Base-by-base conservation (phyloP, 2,888 invertebrate genomes). In the Eubasilissa splendida region DNA sequence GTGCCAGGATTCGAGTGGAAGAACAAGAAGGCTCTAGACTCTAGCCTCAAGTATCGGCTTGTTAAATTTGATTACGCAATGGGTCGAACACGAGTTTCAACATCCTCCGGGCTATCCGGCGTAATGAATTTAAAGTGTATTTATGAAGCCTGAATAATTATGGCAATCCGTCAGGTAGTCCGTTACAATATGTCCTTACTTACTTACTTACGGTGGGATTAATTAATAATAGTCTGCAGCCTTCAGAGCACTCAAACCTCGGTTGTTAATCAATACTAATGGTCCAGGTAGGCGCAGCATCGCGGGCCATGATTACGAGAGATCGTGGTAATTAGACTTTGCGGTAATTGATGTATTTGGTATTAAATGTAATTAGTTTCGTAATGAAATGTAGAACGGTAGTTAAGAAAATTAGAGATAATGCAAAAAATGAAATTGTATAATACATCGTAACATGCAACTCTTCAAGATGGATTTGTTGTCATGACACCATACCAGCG, bases 101-200 rank as follows among this genome's bases (percentile, higher is more conserved):
- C 63, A 63, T 33, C 5, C 33, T 10, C 63, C 42, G 12, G 33
- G 42, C 33, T 4, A 42, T 42, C 42, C 42, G 63, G 11, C 10
- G 63, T 63, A 68, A 68, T 68, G 33, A 68, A 68, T 68, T 52
- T 50, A 50, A 68, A 68, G 68, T 52, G 14, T 52, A 68, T 50
- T 68, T 52, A 68, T 68, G 63, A 68, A 68, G 52, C n/a, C 12
- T 68, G 68, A 68, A 68, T 50, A 68, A 68, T 68, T 33, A 68
- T 68, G 14, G 52, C 50, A 68, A 68, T 68, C 68, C 50, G 68
- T 68, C 68, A 68, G 50, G 8, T 68, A 50, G 14, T 68, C 68
- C 50, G 14, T 42, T 52, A 68, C 3, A 14, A 68, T 68, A 68
- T 68, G 68, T 68, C 68, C 68, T 68, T 68, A 68, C 50, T 50